These are phyloP conservation scores for Agapetus fuscipes DNA, from an alignment of 2,888 invertebrate genomes.

Conservation along the genomic window DNA sequence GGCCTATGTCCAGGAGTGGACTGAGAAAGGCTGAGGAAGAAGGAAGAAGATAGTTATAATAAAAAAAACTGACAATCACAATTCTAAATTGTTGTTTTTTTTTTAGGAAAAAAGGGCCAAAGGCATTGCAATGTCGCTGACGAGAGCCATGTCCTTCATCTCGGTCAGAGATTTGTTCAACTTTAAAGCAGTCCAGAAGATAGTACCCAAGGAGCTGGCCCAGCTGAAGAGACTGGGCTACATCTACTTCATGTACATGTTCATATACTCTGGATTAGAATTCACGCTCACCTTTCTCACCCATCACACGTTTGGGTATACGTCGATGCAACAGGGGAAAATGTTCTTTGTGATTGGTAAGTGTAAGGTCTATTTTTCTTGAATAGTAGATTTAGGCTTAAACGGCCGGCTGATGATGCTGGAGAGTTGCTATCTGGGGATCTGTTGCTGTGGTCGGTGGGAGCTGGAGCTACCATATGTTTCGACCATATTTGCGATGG, in stretches of 20 bases:
- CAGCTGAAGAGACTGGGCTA: conserved; percentile 59
- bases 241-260: conserved; percentile 84
- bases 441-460: too few relatives aligned
- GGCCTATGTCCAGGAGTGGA: too few relatives aligned
- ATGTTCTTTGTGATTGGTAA: conserved; percentile 91
- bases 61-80: too few relatives aligned
- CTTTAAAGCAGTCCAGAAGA: conserved; percentile 59
- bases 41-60: too few relatives aligned
- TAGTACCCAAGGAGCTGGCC: conserved; percentile 46
- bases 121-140: conserved; percentile 54
- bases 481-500: too few relatives aligned
- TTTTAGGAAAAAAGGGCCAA: conserved; percentile 61
- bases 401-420: too few relatives aligned
- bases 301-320: conserved; percentile 82
- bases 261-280: conserved; percentile 92
- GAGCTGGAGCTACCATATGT: too few relatives aligned
- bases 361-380: conserved; percentile 16
- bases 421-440: too few relatives aligned
- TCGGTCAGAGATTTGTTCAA: conserved; percentile 40
- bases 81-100: too few relatives aligned
- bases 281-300: conserved; percentile 96
- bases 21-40: too few relatives aligned
- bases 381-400: neutral
- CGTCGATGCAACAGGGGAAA: conserved; percentile 94
- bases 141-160: conserved; percentile 48